phyloP scores from a whole-genome alignment of 2,113 vertebrate species.

The Marcusenius ussheri region DNA sequence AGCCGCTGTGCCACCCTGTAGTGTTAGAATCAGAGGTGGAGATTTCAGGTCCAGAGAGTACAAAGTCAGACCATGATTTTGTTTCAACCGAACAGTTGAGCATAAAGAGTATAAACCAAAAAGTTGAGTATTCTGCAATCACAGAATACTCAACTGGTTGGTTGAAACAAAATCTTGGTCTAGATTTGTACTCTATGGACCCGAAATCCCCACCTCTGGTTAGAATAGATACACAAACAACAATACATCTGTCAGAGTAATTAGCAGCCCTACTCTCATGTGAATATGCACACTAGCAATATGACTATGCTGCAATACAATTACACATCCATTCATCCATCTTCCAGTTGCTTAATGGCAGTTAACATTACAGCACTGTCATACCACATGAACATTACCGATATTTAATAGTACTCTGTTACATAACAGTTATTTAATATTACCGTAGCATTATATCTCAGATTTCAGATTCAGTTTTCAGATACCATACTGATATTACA shows the following conservation, averaged over 20 bases:
- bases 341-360: not conserved
- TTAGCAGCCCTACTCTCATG: not conserved
- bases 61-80: too few species aligned
- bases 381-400: not conserved
- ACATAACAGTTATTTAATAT: not conserved
- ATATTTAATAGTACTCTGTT: not conserved
- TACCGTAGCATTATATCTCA: not conserved
- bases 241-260: not conserved
- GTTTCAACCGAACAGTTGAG: too few species aligned
- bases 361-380: not conserved
- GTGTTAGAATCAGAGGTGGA: not conserved
- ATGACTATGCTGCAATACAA: not conserved
- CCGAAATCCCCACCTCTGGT: not conserved
- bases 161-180: too few species aligned
- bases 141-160: too few species aligned
- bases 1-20: not conserved
- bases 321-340: not conserved
- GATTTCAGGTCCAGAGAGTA: too few species aligned
- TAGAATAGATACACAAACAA: not conserved
- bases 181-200: too few species aligned
- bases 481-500: not conserved
- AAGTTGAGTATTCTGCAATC: too few species aligned
- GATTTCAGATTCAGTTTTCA: too few species aligned
- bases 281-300: not conserved
- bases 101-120: too few species aligned